These are phyloP conservation scores for Parasteatoda tepidariorum DNA, from an alignment of 1,140 invertebrate species.

Conservation along the genomic window DNA sequence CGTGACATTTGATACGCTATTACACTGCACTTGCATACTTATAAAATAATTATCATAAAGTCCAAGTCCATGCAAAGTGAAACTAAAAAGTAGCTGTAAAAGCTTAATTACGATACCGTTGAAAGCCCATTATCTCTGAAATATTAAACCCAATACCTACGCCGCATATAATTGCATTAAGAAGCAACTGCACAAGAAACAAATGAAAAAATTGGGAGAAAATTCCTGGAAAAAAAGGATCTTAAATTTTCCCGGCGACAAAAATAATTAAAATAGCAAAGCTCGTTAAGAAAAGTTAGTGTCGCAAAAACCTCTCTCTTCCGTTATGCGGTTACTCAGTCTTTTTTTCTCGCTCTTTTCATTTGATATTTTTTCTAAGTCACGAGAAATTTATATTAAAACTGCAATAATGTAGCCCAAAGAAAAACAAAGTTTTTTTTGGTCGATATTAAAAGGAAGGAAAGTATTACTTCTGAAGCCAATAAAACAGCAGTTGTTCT, in stretches of 20 bases:
- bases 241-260: neutral
- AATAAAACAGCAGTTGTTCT: slow-evolving; percentile 6
- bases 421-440: slow-evolving; percentile 1
- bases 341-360: neutral
- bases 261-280: slow-evolving; percentile 35
- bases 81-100: neutral
- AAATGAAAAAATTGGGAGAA: neutral
- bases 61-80: neutral
- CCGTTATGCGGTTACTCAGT: neutral
- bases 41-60: neutral
- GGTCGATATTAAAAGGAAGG: slow-evolving; percentile 5
- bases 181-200: neutral
- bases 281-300: slow-evolving; percentile 23
- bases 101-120: neutral
- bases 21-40: neutral
- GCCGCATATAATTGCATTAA: slow-evolving; percentile 3
- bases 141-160: slow-evolving; percentile 9
- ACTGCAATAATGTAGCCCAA: slow-evolving; percentile 12
- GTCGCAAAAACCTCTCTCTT: neutral
- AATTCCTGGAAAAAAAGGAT: neutral
- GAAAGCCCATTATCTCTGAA: slow-evolving; percentile 15
- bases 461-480: neutral
- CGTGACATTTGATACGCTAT: neutral
- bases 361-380: neutral
- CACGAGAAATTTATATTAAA: slow-evolving; percentile 15